Evolutionary conservation across 2,113 vertebrate genomes (phyloP).

Genomic region (Chunga burmeisteri): DNA sequence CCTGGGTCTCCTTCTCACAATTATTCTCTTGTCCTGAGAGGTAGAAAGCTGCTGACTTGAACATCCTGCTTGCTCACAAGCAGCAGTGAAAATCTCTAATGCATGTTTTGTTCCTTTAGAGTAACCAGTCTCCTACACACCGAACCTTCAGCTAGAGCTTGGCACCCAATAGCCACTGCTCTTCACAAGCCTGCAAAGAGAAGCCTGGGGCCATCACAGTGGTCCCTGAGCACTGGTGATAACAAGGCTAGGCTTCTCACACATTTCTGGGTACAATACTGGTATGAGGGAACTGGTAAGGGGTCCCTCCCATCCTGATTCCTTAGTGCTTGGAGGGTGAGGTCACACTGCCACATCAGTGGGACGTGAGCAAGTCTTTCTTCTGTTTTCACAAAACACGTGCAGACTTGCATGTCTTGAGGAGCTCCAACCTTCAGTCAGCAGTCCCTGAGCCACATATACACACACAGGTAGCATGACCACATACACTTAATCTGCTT

Average conservation of each 20-base stretch:
- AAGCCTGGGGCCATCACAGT: not conserved
- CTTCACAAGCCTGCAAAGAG: not conserved
- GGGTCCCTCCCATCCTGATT: not conserved
- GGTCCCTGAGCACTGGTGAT: not conserved
- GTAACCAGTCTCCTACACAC: not conserved
- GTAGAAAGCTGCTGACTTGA: not conserved
- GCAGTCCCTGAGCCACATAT: not conserved
- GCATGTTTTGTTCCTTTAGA: not conserved
- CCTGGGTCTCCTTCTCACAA: not conserved
- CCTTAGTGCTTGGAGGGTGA: not conserved
- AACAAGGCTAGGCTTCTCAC: not conserved
- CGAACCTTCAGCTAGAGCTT: rapidly evolving
- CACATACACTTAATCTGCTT: not conserved
- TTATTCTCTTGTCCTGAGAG: not conserved
- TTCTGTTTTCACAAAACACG: not conserved
- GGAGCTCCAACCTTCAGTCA: not conserved
- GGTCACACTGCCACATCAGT: not conserved
- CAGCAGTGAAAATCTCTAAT: not conserved
- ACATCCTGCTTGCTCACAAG: not conserved
- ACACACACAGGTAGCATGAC: not conserved
- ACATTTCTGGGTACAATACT: not conserved
- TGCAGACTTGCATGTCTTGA: not conserved
- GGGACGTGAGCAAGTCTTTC: not conserved
- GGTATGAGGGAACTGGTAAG: not conserved
- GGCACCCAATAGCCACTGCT: not conserved